Evolutionary conservation across 2,797 vertebrate species (phyloP), one percentile per base, ranked within the genome.

Genomic region (Pteronotus mesoamericanus): DNA sequence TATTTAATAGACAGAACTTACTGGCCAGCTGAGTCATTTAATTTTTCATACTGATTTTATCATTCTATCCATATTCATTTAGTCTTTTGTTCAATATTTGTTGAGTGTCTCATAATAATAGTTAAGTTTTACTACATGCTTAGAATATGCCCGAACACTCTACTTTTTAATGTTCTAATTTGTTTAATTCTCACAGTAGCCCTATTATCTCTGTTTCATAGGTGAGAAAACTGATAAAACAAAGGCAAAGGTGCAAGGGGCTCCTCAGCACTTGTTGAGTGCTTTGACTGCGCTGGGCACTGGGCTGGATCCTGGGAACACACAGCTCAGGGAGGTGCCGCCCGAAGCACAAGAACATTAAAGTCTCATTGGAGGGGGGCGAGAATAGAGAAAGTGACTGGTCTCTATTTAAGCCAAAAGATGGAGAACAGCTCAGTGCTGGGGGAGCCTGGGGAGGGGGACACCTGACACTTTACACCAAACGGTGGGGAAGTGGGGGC

Each of bases 31-130:
- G 22, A 66, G 15, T 80, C 39, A 42, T 74, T 89, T 71, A 51
- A 91, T 34, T 85, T 94, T 95, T 80, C 77, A 91, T 69, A 72
- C 37, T 61, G 75, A 75, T 55, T 82, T 53, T 94, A 39, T 84
- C 11, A 61, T 78, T 94, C 32, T 37, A 34, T 48, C 18, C 29
- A n/a, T 51, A 89, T 48, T 68, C 19, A 59, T 75, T 82, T 68
- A 59, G 77, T 46, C 46, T 84, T 59, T 87, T 79, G 37, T 61
- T 86, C 37, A 48, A 42, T 22, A 44, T 80, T 83, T 94, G 51
- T 19, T 26, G 29, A 86, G 37, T 44, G 14, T 34, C 29, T 80
- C 72, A 64, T 64, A 89, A 68, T 69, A 68, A 72, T 80, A 42
- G 18, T 48, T 61, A 68, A 48, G 83, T 92, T 94, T 72, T 95